Percentiles rank a stretch among this genome's conserved stretches.
Evolutionary conservation across 2,888 invertebrate genomes (phyloP).

Genomic region (Marasmarcha lunaedactyla): DNA sequence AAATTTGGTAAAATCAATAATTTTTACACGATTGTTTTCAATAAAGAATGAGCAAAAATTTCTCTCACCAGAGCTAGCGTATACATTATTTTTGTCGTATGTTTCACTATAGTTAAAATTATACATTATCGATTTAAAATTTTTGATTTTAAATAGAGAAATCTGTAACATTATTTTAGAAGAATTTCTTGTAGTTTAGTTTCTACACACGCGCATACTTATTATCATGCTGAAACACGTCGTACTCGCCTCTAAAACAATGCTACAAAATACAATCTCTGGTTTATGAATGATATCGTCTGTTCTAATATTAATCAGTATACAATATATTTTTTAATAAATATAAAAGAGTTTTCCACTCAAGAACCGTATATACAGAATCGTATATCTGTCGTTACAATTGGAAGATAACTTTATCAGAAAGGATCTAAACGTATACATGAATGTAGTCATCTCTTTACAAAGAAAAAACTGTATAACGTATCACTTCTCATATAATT

Average conservation of each 20-base stretch:
- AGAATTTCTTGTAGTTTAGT: neutral
- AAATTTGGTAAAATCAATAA: constrained; percentile 82
- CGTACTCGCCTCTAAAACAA: constrained; percentile 1
- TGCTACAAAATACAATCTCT: constrained; percentile 16
- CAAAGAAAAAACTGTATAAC: constrained; percentile 58
- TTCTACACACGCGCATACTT: neutral
- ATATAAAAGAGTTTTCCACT: constrained; percentile 64
- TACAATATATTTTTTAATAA: constrained; percentile 58
- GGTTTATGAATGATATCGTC: constrained; percentile 33
- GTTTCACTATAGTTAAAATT: constrained; percentile 69
- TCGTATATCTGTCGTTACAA: constrained; percentile 64
- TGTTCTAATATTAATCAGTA: constrained; percentile 58
- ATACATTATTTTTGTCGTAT: constrained; percentile 81
- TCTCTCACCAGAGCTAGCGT: constrained; percentile 77
- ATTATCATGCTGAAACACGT: too few species aligned
- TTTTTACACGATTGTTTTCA: constrained; percentile 56
- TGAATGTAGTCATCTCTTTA: constrained; percentile 73
- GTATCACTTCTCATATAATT: constrained; percentile 39
- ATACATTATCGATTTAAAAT: constrained; percentile 65
- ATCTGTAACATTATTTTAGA: constrained; percentile 10
- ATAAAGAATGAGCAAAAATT: constrained; percentile 73
- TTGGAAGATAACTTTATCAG: constrained; percentile 57
- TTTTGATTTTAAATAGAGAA: constrained; percentile 27
- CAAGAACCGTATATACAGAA: constrained; percentile 60
- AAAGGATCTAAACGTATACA: constrained; percentile 75